Evolutionary conservation across 2,113 vertebrate genomes (phyloP), one percentile per base, ranked within the genome.

Genomic region (Capreolus pygargus): DNA sequence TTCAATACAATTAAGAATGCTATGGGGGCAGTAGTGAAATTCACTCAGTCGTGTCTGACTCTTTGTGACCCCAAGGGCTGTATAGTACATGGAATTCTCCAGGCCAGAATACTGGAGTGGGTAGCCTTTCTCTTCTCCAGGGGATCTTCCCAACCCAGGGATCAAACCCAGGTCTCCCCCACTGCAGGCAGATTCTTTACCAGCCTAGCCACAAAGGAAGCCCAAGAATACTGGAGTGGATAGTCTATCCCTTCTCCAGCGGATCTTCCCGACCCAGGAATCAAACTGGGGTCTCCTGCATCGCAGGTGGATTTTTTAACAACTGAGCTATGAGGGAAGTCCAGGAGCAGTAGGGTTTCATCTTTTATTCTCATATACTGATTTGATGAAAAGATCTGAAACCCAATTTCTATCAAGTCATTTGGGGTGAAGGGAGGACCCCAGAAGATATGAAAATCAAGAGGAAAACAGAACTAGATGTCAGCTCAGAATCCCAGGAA

Each of bases 321-420:
- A 12, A 39, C 19, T 70, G 19, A 70, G 67, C n/a, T 70, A 23
- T 70, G 67, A 70, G 67, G 19, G 11, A 39, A 39, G n/a, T 5
- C 67, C 67, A 36, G 67, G 19, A 70, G 67, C 10, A 70, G n/a
- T 70, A 47, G 7, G 82, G 60, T 86, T 91, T 39, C 70, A 83
- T 79, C 50, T 90, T 74, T 79, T 64, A 45, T 87, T 91, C 15
- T 86, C 64, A 82, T 64, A 83, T 70, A 81, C 25, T 84, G 25
- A 79, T 36, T 84, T 96, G 87, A 86, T 84, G 94, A 60, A 95
- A 95, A 97, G 33, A 83, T 60, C 50, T 88, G 45, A 89, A 87
- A 82, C 43, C 5, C 45, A 90, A 74, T 87, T 88, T 84, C 45
- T 88, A 8, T 67, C 33, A 92, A 86, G 74, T 43, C 47, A 86